phyloP scores from a whole-genome alignment of 2,113 vertebrate genomes.

The Callorhinus ursinus region DNA sequence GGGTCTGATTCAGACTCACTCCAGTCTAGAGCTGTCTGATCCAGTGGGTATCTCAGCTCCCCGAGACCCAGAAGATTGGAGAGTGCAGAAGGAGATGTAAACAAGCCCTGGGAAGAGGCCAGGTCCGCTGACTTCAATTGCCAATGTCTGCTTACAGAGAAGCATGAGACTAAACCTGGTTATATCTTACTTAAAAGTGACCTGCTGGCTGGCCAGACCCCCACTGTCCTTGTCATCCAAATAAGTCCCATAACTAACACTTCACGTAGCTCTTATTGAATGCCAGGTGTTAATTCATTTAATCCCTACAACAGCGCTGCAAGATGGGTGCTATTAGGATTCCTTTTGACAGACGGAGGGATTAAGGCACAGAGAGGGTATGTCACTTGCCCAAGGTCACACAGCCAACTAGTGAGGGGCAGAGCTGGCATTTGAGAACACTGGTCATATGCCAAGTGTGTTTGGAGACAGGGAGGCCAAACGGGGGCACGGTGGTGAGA shows the following conservation, averaged over 20 bases:
- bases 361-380: neutral
- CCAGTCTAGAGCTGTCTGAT: neutral
- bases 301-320: neutral
- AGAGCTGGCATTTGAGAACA: neutral
- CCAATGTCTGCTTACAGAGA: neutral
- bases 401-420: neutral
- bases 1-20: constrained; percentile 61
- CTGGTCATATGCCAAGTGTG: neutral
- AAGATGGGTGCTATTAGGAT: neutral
- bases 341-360: constrained; percentile 8
- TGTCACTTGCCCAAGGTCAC: neutral
- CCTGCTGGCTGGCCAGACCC: neutral
- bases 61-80: neutral
- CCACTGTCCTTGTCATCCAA: neutral
- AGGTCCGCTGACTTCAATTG: neutral
- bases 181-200: neutral
- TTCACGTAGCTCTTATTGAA: neutral
- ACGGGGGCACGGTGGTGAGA: neutral
- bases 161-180: neutral
- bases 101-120: neutral
- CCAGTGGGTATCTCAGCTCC: neutral
- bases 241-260: neutral
- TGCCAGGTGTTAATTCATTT: neutral
- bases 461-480: neutral
- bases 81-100: neutral